phyloP scores from a whole-genome alignment of 2,888 invertebrate genomes.

The Kryphioiulus occultus region DNA sequence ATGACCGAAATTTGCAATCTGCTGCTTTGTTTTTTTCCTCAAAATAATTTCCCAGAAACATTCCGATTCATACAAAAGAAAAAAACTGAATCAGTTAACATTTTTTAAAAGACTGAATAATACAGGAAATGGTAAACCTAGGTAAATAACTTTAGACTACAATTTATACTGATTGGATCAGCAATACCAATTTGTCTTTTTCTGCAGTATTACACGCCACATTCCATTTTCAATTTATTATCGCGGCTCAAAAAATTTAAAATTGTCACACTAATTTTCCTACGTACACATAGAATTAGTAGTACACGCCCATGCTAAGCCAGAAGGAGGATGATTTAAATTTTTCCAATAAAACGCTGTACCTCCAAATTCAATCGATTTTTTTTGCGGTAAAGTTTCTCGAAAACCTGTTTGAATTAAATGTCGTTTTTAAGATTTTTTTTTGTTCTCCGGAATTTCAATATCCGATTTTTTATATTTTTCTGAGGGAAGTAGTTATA shows the following conservation, averaged over 20 bases:
- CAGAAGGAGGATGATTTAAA: neutral
- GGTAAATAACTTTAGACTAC: neutral
- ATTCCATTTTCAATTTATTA: neutral
- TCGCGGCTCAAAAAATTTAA: neutral
- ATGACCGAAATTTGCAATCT: neutral
- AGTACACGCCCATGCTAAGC: neutral
- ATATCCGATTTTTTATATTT: neutral
- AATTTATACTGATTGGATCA: neutral
- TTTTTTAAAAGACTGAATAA: neutral
- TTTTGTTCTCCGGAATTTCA: neutral
- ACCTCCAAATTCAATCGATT: neutral
- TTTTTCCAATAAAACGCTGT: neutral
- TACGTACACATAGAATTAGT: neutral
- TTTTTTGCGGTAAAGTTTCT: neutral
- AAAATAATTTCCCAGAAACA: neutral
- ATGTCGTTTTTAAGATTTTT: neutral
- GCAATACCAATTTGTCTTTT: neutral
- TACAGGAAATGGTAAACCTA: neutral
- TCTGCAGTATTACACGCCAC: neutral
- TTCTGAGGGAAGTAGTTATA: neutral
- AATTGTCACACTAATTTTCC: neutral
- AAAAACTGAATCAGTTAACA: neutral
- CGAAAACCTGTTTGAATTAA: conserved; percentile 7
- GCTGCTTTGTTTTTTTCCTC: neutral
- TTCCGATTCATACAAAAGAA: neutral